A percentile compares a stretch with the other conserved stretches of the same genome.
Conservation (phyloP, 2,113 vertebrate genomes). For the Sebastes schlegelii region DNA sequence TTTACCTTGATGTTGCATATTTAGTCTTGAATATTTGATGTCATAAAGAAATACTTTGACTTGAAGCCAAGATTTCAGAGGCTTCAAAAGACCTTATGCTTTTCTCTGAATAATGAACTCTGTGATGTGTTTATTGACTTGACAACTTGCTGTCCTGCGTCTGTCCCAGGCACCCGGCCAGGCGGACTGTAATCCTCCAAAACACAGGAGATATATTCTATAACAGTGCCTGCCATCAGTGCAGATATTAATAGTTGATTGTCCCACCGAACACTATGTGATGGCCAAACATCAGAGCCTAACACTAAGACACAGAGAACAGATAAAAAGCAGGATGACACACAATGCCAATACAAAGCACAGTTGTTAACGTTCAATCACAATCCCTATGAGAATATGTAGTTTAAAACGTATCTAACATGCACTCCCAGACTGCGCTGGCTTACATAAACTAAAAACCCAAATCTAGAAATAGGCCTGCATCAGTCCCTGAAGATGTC, state of each 20-base stretch:
- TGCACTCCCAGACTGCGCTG: constrained; percentile 15
- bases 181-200: constrained; percentile 46
- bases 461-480: constrained; percentile 54
- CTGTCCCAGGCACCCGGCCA: constrained; percentile 35
- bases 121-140: constrained; percentile 41
- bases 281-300: constrained; percentile 53
- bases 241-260: constrained; percentile 77
- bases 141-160: constrained; percentile 35
- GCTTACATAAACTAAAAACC: constrained; percentile 47
- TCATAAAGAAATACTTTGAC: neutral
- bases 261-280: constrained; percentile 57
- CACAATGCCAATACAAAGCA: neutral
- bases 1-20: neutral
- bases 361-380: constrained; percentile 21
- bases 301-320: constrained; percentile 28
- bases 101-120: constrained; percentile 5
- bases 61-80: neutral
- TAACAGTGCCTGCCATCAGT: constrained; percentile 47
- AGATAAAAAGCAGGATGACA: constrained; percentile 27
- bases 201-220: constrained; percentile 66
- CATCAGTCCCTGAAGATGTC: constrained; percentile 32
- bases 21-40: neutral
- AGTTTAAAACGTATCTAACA: constrained; percentile 17
- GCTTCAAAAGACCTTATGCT: constrained; percentile 8
- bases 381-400: constrained; percentile 22